Evolutionary conservation across 2,888 invertebrate species (phyloP), one percentile per base, ranked within the genome.

Genomic region (Monoplex corrugatus): DNA sequence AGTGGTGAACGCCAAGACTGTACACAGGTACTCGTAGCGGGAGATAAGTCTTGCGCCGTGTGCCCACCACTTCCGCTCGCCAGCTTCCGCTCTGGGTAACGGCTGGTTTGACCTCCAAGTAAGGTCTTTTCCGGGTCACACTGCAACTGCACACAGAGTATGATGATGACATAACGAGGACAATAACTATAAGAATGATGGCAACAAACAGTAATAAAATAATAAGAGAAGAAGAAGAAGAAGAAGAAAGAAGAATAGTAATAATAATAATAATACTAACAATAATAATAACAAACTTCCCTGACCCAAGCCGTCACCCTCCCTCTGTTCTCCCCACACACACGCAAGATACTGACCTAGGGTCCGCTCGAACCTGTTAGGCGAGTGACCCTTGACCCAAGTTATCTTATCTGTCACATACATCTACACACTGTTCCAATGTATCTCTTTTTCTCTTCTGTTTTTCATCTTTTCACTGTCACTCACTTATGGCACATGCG

Each of bases 1-100:
- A 50, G 92, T 92, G 6, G 95, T 95, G 43, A 97, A 96, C 0
- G 98, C 98, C 44, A 97, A 96, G 0, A 98, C 97, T 68, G 97
- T 97, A 75, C 98, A 97, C 92, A 97, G 97, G 95, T 98, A 98
- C 90, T 97, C 96, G 98, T 98, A 0, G 98, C 98, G 0, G 98
- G 98, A 23, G 90, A 57, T 32, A 95, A 89, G 8, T 91, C 93
- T 23, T 78, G 44, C 28, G 93, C 91, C 8, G 92, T 92, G 86
- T 92, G 91, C 68, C 92, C 91, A 72, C 90, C 90, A 5, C 90
- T 91, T 23, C 89, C 89, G 19, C 89, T 78, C 16, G 89, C 91
- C n/a, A 92, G 43, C n/a, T 43, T 78, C 19, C 50, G 75, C 84
- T 86, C 87, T 45, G 84, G 63, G 32, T 80, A 50, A 28, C 72